A percentile compares a stretch with the other conserved stretches of the same genome.
phyloP scores from a whole-genome alignment of 2,797 vertebrate species.

The Phataginus tetradactyla region DNA sequence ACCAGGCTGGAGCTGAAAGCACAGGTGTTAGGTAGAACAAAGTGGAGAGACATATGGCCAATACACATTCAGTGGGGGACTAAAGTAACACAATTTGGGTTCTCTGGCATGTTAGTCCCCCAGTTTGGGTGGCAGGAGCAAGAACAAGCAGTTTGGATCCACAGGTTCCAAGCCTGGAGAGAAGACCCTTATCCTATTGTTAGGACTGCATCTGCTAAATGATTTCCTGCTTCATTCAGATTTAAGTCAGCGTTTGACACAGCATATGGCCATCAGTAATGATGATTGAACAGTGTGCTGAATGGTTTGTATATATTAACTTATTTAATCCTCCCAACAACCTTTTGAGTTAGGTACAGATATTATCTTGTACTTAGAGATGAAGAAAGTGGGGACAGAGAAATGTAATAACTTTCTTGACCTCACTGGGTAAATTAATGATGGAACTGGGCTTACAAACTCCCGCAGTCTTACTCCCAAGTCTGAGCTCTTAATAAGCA shows the following conservation, averaged over 20 bases:
- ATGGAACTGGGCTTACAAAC: neutral
- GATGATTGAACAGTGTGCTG: neutral
- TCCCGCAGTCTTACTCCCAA: neutral
- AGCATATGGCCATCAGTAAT: neutral
- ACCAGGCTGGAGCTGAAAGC: neutral
- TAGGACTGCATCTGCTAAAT: neutral
- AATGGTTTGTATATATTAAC: neutral
- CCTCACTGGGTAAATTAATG: neutral
- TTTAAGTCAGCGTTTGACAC: neutral
- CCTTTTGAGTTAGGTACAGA: neutral
- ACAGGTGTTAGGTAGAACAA: neutral
- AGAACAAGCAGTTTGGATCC: neutral
- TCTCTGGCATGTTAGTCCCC: neutral
- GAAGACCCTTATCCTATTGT: neutral
- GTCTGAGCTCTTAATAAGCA: neutral
- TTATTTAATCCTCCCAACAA: neutral
- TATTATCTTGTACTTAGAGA: neutral
- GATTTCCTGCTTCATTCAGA: neutral
- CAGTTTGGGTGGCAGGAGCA: neutral
- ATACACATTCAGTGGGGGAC: rapidly evolving
- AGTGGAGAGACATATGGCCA: neutral
- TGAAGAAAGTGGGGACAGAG: neutral
- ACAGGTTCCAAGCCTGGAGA: neutral
- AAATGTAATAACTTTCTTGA: neutral
- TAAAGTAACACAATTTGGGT: neutral